Conservation (phyloP, 2,888 invertebrate species). For the Cataglyphis livida region DNA sequence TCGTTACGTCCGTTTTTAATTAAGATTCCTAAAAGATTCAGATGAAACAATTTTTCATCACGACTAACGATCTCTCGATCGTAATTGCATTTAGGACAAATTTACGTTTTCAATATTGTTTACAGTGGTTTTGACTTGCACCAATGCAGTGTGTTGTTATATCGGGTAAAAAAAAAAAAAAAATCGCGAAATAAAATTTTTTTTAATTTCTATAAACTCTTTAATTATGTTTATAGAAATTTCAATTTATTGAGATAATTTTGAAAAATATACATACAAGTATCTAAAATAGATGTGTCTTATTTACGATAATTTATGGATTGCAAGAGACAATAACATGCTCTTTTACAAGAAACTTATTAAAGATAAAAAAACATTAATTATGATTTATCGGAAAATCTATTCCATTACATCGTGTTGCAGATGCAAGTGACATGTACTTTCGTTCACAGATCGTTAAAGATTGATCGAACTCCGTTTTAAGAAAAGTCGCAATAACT, state of each 20-base stretch:
- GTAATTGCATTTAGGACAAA: background rate
- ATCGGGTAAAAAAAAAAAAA: conserved; percentile 23
- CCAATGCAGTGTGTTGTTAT: background rate
- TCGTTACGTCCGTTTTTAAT: conserved; percentile 49
- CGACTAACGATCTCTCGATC: background rate
- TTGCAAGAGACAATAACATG: background rate
- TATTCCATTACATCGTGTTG: background rate
- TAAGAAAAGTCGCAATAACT: conserved; percentile 28
- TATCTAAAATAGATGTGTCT: background rate
- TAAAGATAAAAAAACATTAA: background rate
- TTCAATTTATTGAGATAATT: background rate
- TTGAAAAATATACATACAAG: background rate
- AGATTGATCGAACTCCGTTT: conserved; percentile 25
- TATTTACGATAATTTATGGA: background rate
- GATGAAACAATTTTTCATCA: conserved; percentile 4
- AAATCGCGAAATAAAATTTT: conserved; percentile 42
- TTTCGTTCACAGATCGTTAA: background rate
- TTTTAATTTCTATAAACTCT: conserved; percentile 52
- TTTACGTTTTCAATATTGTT: background rate
- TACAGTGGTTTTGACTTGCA: background rate
- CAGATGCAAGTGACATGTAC: background rate
- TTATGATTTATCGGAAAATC: background rate
- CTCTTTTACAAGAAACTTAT: background rate
- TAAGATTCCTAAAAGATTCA: conserved; percentile 27
- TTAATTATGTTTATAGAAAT: background rate